Conservation (phyloP, 2,888 invertebrate genomes). For the Eubasilissa splendida region DNA sequence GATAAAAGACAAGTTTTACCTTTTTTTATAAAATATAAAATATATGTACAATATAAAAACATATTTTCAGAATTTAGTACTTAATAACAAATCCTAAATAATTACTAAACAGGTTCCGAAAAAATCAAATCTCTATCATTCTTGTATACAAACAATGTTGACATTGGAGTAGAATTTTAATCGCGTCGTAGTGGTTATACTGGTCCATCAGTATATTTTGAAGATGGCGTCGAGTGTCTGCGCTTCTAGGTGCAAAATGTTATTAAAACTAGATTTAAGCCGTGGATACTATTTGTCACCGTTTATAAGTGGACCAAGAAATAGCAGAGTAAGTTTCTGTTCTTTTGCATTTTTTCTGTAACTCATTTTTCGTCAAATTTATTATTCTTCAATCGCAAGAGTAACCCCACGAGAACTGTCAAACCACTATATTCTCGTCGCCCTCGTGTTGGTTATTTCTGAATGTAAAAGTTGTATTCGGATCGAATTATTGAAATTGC, state of each 20-base stretch:
- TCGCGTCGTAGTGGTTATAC: conserved; percentile 43
- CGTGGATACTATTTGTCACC: conserved; percentile 73
- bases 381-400: conserved; percentile 16
- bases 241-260: conserved; percentile 75
- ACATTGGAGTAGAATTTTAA: neutral
- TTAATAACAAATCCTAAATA: no score
- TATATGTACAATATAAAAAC: no score
- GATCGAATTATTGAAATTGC: neutral
- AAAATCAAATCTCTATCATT: no score
- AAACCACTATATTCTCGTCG: conserved; percentile 28
- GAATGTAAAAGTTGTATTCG: conserved; percentile 1
- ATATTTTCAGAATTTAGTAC: no score
- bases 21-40: no score
- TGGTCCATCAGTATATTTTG: conserved; percentile 66
- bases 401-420: conserved; percentile 45
- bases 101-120: no score
- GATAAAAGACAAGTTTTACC: no score
- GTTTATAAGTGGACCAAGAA: conserved; percentile 70
- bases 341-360: conserved; percentile 56
- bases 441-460: conserved; percentile 50
- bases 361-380: conserved; percentile 18
- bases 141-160: no score
- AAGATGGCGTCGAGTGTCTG: conserved; percentile 77
- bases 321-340: conserved; percentile 68
- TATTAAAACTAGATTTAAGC: conserved; percentile 76